A percentile compares a stretch with the other conserved stretches of the same genome.
Evolutionary conservation across 2,113 vertebrate genomes (phyloP).

Genomic region (Hiodon tergisus): DNA sequence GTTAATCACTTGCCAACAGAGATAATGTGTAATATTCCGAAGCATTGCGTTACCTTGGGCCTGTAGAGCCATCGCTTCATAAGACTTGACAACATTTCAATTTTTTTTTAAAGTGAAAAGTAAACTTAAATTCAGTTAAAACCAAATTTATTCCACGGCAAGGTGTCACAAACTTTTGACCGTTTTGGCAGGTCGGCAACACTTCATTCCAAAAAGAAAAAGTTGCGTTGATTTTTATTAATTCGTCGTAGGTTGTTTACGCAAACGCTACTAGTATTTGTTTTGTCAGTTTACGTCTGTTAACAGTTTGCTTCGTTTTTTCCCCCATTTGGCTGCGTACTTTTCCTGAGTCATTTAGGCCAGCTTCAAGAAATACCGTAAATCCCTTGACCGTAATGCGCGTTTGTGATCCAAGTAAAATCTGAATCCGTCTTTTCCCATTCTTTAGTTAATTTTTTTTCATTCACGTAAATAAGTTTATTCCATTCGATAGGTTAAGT

Average conservation of each 20-base stretch:
- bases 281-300: too few relatives aligned
- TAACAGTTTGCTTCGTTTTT: too few relatives aligned
- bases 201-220: too few relatives aligned
- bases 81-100: conserved; percentile 51
- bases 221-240: too few relatives aligned
- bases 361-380: conserved; percentile 2
- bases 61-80: conserved; percentile 55
- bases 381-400: neutral
- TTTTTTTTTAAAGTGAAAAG: neutral
- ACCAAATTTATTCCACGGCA: too few relatives aligned
- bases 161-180: too few relatives aligned
- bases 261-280: too few relatives aligned
- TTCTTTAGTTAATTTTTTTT: neutral
- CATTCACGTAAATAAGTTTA: neutral
- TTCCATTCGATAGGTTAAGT: too few relatives aligned
- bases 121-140: too few relatives aligned
- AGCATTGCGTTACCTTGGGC: conserved; percentile 52
- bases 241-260: too few relatives aligned
- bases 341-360: conserved; percentile 2
- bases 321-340: neutral
- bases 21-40: neutral
- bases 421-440: neutral
- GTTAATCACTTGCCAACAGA: neutral
- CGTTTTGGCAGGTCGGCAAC: too few relatives aligned
- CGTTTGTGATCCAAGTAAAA: neutral